Evolutionary conservation across 2,113 vertebrate species (phyloP).

Genomic region (Scomber colias): DNA sequence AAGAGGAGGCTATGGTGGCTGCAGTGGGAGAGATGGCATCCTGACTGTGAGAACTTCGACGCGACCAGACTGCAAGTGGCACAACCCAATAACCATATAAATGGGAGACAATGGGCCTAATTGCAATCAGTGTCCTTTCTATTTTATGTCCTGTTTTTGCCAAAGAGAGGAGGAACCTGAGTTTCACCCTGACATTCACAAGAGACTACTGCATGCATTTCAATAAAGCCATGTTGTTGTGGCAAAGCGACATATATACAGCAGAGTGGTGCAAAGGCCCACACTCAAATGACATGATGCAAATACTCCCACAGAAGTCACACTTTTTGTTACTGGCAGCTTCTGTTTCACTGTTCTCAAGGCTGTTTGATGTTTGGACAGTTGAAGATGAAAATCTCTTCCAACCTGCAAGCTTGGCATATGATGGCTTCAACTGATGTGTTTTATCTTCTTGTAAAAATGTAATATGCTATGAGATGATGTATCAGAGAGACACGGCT

Average conservation of each 20-base stretch:
- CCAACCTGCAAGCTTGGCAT: not conserved
- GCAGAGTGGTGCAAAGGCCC: slow-evolving; percentile 50
- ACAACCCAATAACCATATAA: slow-evolving; percentile 89
- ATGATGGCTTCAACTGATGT: not conserved
- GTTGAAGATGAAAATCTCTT: slow-evolving; percentile 9
- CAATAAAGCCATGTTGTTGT: slow-evolving; percentile 54
- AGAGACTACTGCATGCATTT: slow-evolving; percentile 66
- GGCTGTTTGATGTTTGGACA: slow-evolving; percentile 66
- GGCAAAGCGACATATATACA: slow-evolving; percentile 40
- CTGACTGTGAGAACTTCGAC: slow-evolving; percentile 86
- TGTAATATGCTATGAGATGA: not conserved
- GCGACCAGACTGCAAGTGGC: slow-evolving; percentile 65
- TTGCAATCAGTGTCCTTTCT: slow-evolving; percentile 81
- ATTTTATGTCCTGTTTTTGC: slow-evolving; percentile 70
- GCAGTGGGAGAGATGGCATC: slow-evolving; percentile 73
- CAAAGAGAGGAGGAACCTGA: slow-evolving; percentile 8
- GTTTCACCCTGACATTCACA: slow-evolving; percentile 71
- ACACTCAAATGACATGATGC: slow-evolving; percentile 54
- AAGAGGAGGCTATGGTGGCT: slow-evolving; percentile 76
- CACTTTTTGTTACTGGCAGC: slow-evolving; percentile 67
- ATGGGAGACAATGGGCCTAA: slow-evolving; percentile 82
- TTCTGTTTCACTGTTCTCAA: slow-evolving; percentile 49
- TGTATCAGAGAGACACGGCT: not conserved
- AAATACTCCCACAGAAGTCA: slow-evolving; percentile 67
- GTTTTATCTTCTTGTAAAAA: not conserved